Conservation (phyloP, 1,140 invertebrate species). For the Pseudobourletiella spinata region DNA sequence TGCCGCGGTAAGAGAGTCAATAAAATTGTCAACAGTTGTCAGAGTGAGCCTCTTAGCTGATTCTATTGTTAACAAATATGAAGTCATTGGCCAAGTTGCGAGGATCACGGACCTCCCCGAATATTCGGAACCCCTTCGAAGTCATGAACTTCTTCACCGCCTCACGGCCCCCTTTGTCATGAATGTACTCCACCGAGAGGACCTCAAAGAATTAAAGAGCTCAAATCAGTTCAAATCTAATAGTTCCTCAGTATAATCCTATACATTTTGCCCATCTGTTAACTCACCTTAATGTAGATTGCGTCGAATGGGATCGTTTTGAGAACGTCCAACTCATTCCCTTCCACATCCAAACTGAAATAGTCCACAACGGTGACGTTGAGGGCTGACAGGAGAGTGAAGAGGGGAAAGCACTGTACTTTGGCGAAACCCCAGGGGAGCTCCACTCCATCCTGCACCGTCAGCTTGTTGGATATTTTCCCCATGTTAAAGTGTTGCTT, state of each 20-base stretch:
- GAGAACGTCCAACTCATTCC: constrained; percentile 47
- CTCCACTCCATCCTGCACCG: constrained; percentile 4
- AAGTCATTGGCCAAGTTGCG: constrained; percentile 44
- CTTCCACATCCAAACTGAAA: constrained; percentile 47
- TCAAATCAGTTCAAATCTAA: too few relatives aligned
- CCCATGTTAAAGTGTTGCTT: constrained; percentile 41
- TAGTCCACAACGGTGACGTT: constrained; percentile 34
- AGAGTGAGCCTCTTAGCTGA: too few relatives aligned
- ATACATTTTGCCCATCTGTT: too few relatives aligned
- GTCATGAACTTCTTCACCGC: constrained; percentile 41
- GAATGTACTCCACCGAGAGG: constrained; percentile 43
- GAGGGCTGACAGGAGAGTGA: constrained; percentile 44
- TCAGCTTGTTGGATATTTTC: constrained; percentile 37
- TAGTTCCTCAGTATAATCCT: too few relatives aligned
- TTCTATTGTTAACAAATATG: constrained; percentile 42
- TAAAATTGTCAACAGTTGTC: too few relatives aligned
- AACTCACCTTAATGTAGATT: constrained; percentile 27
- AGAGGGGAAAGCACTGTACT: constrained; percentile 47
- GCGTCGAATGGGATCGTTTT: constrained; percentile 48
- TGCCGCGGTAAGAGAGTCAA: too few relatives aligned
- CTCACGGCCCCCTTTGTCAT: constrained; percentile 39
- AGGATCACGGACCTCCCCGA: constrained; percentile 39
- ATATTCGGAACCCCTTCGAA: constrained; percentile 40
- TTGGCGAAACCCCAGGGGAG: constrained; percentile 23
- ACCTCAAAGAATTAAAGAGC: constrained; percentile 25